Base-by-base conservation (phyloP, 2,888 invertebrate genomes). In the Catocala fraxini region DNA sequence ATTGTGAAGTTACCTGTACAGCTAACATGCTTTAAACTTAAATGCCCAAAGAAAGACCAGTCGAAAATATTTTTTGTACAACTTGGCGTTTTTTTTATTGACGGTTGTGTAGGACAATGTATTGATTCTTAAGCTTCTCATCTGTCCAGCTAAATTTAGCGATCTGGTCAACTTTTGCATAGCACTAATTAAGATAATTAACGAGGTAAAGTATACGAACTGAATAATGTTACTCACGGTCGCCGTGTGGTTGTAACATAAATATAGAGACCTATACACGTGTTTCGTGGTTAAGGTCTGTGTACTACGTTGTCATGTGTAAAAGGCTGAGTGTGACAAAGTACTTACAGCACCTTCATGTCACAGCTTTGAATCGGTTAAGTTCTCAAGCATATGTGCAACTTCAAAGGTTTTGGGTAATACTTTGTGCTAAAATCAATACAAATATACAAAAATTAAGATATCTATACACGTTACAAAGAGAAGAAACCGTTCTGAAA, bases 71-170 rank as follows among this genome's bases (percentile, higher is more conserved):
- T 15, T 15, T 15, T 15, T 15, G 15, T 15, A 15, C 15, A 15
- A 15, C 15, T 15, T 15, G 15, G 15, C 15, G 15, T 15, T 15
- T 15, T 2, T 15, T 15, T 15, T 15, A 2, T 15, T 15, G 15
- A 15, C 15, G 15, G 15, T 15, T 15, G 15, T 1, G 15, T 15
- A 15, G 15, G 15, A 15, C 25, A 25, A 56, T 58, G 33, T 45
- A 47, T 42, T 51, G n/a, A 6, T 13, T 35, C n/a, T 48, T 48
- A 25, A n/a, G 47, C 42, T 59, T 35, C 35, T 13, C 51, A 63
- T 63, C 35, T 25, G 33, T 25, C 25, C 33, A 42, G 11, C 42
- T 42, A 42, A 10, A 11, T 42, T 42, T 42, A 42, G 42, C 42
- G 42, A 42, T 42, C 5, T n/a, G 9, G 42, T 10, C n/a, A 42